Conservation (phyloP, 2,888 invertebrate species). For the Autographa gamma region DNA sequence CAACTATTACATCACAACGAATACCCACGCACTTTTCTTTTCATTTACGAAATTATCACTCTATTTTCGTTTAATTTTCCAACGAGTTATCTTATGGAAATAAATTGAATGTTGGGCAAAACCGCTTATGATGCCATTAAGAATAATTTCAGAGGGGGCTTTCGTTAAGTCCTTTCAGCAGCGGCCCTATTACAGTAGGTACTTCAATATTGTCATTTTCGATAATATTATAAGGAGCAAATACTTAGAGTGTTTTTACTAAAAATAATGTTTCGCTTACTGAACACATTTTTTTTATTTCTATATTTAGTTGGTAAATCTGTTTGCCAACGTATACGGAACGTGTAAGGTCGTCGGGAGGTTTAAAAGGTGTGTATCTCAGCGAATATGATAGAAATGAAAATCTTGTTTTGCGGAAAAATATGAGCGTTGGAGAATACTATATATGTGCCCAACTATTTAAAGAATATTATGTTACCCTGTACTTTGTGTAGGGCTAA, state of each 20-base stretch:
- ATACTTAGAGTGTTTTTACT: slow-evolving; percentile 29
- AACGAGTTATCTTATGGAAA: slow-evolving; percentile 72
- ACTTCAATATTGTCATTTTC: slow-evolving; percentile 66
- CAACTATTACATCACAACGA: slow-evolving; percentile 40
- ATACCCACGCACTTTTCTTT: slow-evolving; percentile 30
- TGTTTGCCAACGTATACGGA: slow-evolving; percentile 11
- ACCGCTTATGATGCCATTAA: slow-evolving; percentile 75
- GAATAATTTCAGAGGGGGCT: slow-evolving; percentile 65
- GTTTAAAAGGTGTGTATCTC: slow-evolving; percentile 12
- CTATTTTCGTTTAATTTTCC: slow-evolving; percentile 71
- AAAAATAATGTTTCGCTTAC: slow-evolving; percentile 7
- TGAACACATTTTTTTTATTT: slow-evolving; percentile 5
- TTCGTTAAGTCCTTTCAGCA: slow-evolving; percentile 64
- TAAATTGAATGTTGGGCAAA: slow-evolving; percentile 73
- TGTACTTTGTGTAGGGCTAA: too few species aligned
- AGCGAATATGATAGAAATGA: slow-evolving; percentile 9
- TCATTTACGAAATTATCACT: slow-evolving; percentile 54
- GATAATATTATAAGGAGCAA: slow-evolving; percentile 57
- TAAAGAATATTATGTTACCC: too few species aligned
- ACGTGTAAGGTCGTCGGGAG: neutral
- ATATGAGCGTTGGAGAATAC: slow-evolving; percentile 1
- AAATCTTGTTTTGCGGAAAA: slow-evolving; percentile 9
- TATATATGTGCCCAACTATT: too few species aligned
- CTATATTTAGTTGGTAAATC: slow-evolving; percentile 5
- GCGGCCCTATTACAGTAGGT: slow-evolving; percentile 60